Evolutionary conservation across 2,888 invertebrate genomes (phyloP), one percentile per base, ranked within the genome.

Genomic region (Hedya salicella): DNA sequence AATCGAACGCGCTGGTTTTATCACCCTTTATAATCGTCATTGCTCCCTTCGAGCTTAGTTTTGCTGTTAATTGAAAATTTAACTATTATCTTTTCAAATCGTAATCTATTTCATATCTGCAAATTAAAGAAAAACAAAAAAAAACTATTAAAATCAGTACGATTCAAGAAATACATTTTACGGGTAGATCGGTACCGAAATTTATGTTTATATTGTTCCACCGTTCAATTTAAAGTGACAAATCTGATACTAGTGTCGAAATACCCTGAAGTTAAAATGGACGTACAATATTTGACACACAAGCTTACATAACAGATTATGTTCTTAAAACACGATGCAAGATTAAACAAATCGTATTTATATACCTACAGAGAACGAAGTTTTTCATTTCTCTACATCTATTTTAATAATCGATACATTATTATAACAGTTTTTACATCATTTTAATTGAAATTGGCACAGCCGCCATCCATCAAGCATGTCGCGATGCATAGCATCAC

Each of bases 1-100:
- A 90, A 84, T 88, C 87, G 86, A 83, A 81, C 79, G 78, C 79
- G 78, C 74, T 78, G 74, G 79, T 78, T 80, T 89, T 91, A 91
- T 91, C 91, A 82, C 80, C 80, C 83, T 83, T 83, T 85, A 84
- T 83, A 82, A 90, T 90, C 89, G 84, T 86, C 85, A 88, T 86
- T 87, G 82, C 75, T 74, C 74, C 73, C 70, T 67, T 50, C 44
- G 54, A 67, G 71, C 73, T 73, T 74, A 70, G 73, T 79, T 78
- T 73, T 69, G 62, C 72, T 75, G 62, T 78, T 75, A 76, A 74
- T 75, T 75, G 71, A 75, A 75, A 75, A 73, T 71, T 74, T 71
- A 68, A 56, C 56, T 46, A 63, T 16, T 64, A 48, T 69, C 68
- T 72, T 49, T 71, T 66, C 68, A 74, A 64, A 67, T 69, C 69